Evolutionary conservation across 2,888 invertebrate genomes (phyloP).

Genomic region (Pomacea canaliculata): DNA sequence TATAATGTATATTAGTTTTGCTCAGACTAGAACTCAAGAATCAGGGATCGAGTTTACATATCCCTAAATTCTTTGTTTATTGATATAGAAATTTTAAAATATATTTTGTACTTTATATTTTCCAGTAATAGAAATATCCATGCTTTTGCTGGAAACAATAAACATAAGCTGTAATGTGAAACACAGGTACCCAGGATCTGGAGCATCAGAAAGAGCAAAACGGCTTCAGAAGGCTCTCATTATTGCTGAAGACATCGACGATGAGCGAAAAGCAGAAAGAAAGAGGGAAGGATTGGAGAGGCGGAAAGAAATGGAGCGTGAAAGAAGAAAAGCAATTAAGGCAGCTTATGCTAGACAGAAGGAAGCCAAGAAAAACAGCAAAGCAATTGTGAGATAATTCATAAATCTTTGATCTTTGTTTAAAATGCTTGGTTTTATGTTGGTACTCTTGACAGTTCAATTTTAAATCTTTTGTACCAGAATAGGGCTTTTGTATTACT

Average conservation of each 20-base stretch:
- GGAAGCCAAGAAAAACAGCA: slow-evolving; percentile 58
- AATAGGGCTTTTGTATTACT: no score
- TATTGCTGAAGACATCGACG: slow-evolving; percentile 58
- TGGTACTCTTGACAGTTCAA: no score
- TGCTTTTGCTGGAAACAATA: no score
- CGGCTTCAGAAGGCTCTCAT: slow-evolving; percentile 46
- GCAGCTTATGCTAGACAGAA: slow-evolving; percentile 61
- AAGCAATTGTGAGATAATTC: not conserved
- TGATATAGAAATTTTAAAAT: no score
- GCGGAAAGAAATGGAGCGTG: slow-evolving; percentile 64
- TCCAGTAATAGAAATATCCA: no score
- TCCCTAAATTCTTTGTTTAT: no score
- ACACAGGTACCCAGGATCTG: slow-evolving; percentile 54
- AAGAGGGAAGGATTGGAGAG: slow-evolving; percentile 44
- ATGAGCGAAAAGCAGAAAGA: slow-evolving; percentile 41
- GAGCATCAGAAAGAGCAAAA: slow-evolving; percentile 54
- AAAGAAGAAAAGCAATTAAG: slow-evolving; percentile 62
- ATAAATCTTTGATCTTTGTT: not conserved
- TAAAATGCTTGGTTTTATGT: not conserved
- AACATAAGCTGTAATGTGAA: no score
- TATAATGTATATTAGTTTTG: no score
- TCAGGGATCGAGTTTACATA: no score
- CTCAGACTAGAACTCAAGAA: no score
- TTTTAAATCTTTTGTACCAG: no score
- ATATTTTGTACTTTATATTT: no score